Conservation (phyloP, 2,888 invertebrate species). For the Drosophila mayaguana region DNA sequence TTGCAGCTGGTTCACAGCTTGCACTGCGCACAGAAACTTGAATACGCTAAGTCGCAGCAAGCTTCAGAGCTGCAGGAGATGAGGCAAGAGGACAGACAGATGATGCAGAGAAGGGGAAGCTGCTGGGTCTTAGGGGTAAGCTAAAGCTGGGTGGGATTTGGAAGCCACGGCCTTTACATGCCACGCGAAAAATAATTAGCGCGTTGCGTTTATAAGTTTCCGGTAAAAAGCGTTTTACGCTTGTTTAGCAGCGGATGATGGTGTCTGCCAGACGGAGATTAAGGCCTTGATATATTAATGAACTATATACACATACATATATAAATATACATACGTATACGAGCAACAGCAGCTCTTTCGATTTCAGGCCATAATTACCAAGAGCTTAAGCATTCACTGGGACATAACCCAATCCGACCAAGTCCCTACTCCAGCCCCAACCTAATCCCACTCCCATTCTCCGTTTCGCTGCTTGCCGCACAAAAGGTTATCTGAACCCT, state of each 20-base stretch:
- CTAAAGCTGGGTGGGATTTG: constrained; percentile 15
- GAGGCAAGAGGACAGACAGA: neutral
- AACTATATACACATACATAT: constrained; percentile 27
- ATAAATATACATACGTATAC: neutral
- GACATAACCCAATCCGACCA: neutral
- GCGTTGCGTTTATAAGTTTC: constrained; percentile 75
- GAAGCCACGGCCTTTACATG: constrained; percentile 29
- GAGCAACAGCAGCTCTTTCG: constrained; percentile 1
- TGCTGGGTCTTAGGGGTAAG: neutral
- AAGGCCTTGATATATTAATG: constrained; percentile 67
- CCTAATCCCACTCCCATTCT: neutral
- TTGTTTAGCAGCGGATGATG: constrained; percentile 48
- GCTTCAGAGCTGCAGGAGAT: neutral
- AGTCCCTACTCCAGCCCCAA: neutral
- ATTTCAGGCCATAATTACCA: constrained; percentile 41
- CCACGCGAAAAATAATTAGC: constrained; percentile 71
- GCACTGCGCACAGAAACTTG: constrained; percentile 32
- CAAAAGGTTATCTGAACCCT: constrained; percentile 13
- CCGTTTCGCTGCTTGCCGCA: neutral
- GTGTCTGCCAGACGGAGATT: constrained; percentile 59
- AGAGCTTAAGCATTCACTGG: constrained; percentile 20
- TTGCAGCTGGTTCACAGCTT: constrained; percentile 47
- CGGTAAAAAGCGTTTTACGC: constrained; percentile 71
- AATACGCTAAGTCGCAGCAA: constrained; percentile 32
- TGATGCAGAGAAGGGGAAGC: neutral